Evolutionary conservation across 2,797 vertebrate species (phyloP).

Genomic region (Nothura maculosa): DNA sequence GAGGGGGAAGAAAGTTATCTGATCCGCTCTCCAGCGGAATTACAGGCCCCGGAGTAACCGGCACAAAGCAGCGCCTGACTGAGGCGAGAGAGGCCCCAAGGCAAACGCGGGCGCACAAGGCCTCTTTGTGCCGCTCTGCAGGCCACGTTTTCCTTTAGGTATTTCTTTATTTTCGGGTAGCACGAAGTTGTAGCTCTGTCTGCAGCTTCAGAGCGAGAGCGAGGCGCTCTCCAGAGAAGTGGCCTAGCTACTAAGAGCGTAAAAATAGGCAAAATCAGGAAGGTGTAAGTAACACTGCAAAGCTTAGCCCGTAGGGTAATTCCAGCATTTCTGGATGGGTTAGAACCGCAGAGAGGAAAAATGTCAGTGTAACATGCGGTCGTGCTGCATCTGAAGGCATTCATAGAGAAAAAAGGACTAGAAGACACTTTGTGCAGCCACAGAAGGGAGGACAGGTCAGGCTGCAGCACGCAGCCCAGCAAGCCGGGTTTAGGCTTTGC

Average conservation of each 20-base stretch:
- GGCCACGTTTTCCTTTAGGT: background rate
- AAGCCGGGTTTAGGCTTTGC: background rate
- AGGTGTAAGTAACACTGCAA: constrained; percentile 15
- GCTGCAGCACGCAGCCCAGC: background rate
- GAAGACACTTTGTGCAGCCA: background rate
- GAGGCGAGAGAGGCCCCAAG: background rate
- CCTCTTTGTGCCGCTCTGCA: background rate
- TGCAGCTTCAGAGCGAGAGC: background rate
- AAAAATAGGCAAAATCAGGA: background rate
- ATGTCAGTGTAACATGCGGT: background rate
- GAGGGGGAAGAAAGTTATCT: background rate
- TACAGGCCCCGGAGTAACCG: background rate
- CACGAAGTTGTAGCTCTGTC: background rate
- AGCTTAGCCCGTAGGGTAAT: background rate
- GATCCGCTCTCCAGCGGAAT: background rate
- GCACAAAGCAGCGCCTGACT: constrained; percentile 6
- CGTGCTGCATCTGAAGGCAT: background rate
- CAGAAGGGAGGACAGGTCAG: fast-evolving
- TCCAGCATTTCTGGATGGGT: background rate
- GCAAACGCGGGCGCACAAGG: background rate
- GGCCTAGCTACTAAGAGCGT: background rate
- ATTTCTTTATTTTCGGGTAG: background rate
- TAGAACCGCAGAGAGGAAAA: constrained; percentile 24
- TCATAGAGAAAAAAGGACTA: background rate
- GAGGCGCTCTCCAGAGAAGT: background rate